Base-by-base conservation (phyloP, 2,113 vertebrate species). In the Scophthalmus maximus region DNA sequence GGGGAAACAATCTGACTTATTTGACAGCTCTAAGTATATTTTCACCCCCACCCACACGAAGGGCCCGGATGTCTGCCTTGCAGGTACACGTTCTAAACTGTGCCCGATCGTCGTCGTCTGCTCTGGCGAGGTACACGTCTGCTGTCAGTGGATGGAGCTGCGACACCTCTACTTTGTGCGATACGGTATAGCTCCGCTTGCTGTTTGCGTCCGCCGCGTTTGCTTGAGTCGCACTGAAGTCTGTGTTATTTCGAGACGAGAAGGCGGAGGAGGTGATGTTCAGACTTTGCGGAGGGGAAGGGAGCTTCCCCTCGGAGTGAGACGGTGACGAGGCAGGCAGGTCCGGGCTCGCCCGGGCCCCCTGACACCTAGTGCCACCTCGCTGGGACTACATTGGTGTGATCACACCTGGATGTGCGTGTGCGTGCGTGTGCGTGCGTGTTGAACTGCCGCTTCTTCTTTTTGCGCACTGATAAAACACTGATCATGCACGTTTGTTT, bases 291-390 rank as follows among this genome's bases (percentile, higher is more conserved):
- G 15, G 29, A 75, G 68, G 73, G 64, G 58, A 82, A 82, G 53
- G 68, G 81, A 67, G 64, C 59, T 69, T 82, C 59, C 72, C 79
- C 62, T 84, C 74, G 55, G 73, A 85, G 76, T 79, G 79, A 82
- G 62, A 70, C n/a, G 69, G 67, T 77, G 82, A 79, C 77, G 85
- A 88, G 42, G 18, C 20, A 65, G 90, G 85, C 96, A 93, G 91
- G 95, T 82, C 92, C 27, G 38, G 92, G 72, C 95, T 92, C 73
- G 94, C 78, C 84, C 17, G 58, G 70, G 73, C 73, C 89, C 76
- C 87, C 68, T 34, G 88, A 81, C 63, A 85, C 89, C 52, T 12
- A 68, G 78, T 79, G 65, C 65, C 73, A 86, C 68, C 83, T 85
- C 85, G 36, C 52, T 83, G 86, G 76, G 75, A 73, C 73, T 68